Conservation (phyloP, 2,113 vertebrate species). For the Pimephales promelas region DNA sequence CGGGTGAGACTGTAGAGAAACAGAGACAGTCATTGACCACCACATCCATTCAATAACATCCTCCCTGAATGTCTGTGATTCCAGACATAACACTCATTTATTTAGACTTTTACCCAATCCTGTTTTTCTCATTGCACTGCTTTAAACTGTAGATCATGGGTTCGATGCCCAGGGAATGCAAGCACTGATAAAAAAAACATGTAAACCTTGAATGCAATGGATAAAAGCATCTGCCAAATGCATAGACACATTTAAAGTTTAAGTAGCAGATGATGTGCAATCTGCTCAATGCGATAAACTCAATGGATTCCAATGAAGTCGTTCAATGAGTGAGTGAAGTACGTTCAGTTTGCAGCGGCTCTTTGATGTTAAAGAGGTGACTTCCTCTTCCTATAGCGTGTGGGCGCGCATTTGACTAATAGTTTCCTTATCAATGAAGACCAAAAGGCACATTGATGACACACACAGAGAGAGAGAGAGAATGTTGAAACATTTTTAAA, state of each 20-base stretch:
- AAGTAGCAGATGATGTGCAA: neutral
- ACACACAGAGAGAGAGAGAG: too few relatives aligned
- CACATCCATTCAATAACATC: neutral
- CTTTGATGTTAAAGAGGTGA: constrained; percentile 22
- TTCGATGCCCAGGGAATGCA: too few relatives aligned
- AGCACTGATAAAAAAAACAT: too few relatives aligned
- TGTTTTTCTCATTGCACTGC: too few relatives aligned
- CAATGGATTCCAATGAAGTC: neutral
- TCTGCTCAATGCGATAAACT: neutral
- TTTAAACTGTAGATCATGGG: too few relatives aligned
- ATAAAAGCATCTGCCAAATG: too few relatives aligned
- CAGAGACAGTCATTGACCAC: neutral
- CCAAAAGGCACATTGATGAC: neutral
- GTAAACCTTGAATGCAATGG: too few relatives aligned
- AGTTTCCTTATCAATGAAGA: constrained; percentile 37
- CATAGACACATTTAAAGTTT: neutral
- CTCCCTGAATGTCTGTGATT: neutral
- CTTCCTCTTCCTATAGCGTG: constrained; percentile 39
- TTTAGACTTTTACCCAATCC: too few relatives aligned
- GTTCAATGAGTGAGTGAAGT: neutral
- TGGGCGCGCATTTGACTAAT: constrained; percentile 52
- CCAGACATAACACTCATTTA: too few relatives aligned
- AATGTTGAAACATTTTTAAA: neutral
- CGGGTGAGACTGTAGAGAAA: constrained; percentile 87
- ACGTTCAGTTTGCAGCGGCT: neutral